These are phyloP conservation scores for Stylophora pistillata DNA, from an alignment of 64 coral and sea anemone genomes.

Conservation along the genomic window DNA sequence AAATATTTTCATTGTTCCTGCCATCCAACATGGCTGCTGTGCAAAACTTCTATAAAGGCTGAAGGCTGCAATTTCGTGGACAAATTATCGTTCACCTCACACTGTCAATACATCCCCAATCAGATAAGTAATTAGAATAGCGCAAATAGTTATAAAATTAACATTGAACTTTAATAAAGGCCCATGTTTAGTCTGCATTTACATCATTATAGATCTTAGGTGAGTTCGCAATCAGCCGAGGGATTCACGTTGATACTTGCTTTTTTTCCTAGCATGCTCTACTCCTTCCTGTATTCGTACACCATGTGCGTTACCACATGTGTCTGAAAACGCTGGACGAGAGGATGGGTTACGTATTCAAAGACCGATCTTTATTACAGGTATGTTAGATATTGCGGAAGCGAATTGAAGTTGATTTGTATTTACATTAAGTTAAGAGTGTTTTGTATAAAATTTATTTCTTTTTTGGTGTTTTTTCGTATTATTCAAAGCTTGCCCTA, in stretches of 20 bases:
- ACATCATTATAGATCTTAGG: too few relatives aligned
- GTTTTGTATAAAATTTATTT: background rate
- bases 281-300: conserved; percentile 86
- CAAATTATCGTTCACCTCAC: too few relatives aligned
- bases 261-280: conserved; percentile 75
- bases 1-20: too few relatives aligned
- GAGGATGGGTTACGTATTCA: conserved; percentile 84
- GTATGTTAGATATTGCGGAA: background rate
- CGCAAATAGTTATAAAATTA: too few relatives aligned
- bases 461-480: background rate
- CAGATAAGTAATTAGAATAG: too few relatives aligned
- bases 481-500: conserved; percentile 74
- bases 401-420: background rate
- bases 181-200: too few relatives aligned
- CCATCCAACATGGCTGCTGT: too few relatives aligned
- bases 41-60: too few relatives aligned
- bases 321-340: conserved; percentile 74
- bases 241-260: background rate
- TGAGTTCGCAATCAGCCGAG: too few relatives aligned
- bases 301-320: conserved; percentile 89
- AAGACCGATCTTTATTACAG: conserved; percentile 81
- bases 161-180: too few relatives aligned
- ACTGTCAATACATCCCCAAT: too few relatives aligned
- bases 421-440: background rate
- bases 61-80: too few relatives aligned